These are phyloP conservation scores for Rhabdornis inornatus DNA, from an alignment of 2,113 vertebrate genomes.

Conservation along the genomic window DNA sequence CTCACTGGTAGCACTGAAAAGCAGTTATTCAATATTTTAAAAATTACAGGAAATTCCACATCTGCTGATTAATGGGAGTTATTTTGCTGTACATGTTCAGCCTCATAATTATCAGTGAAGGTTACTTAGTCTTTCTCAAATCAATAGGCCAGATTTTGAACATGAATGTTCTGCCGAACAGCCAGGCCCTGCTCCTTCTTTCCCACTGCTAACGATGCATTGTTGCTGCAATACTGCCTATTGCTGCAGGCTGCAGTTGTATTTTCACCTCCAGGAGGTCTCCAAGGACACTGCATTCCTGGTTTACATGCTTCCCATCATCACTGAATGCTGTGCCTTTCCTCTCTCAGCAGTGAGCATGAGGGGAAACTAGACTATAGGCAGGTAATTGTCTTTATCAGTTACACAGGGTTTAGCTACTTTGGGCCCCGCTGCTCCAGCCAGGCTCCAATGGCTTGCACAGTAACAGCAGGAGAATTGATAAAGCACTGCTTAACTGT, in stretches of 20 bases:
- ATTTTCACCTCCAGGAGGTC: not conserved
- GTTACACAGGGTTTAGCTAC: not conserved
- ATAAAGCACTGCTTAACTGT: not conserved
- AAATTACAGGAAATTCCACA: not conserved
- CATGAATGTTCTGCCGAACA: not conserved
- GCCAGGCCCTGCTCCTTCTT: not conserved
- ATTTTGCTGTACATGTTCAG: not conserved
- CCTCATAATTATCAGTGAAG: not conserved
- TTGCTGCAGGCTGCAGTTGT: not conserved
- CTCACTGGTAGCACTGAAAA: not conserved
- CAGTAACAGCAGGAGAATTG: not conserved
- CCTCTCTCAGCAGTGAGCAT: not conserved
- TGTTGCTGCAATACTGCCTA: not conserved
- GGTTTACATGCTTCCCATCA: not conserved
- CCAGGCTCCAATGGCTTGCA: not conserved
- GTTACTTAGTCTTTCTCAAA: not conserved
- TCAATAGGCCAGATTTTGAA: not conserved
- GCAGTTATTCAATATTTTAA: not conserved
- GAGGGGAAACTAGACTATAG: not conserved
- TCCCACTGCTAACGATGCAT: not conserved
- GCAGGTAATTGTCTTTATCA: not conserved
- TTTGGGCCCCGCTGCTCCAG: not conserved
- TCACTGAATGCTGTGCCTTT: not conserved
- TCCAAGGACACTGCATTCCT: not conserved
- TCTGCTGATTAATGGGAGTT: not conserved